Conservation (phyloP, 1,140 invertebrate genomes). For the Euwallacea similis region DNA sequence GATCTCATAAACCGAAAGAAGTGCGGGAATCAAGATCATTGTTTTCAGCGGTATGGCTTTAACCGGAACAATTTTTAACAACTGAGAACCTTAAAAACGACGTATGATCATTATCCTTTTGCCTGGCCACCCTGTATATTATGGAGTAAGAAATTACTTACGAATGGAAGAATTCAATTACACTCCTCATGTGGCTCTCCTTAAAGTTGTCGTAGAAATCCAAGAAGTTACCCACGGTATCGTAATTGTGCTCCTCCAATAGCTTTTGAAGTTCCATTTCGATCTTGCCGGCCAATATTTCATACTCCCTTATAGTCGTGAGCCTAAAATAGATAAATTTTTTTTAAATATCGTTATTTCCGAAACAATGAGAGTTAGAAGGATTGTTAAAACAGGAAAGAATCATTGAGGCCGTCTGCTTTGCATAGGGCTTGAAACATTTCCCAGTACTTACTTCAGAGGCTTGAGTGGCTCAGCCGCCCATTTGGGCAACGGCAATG, state of each 20-base stretch:
- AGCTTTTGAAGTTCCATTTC: constrained; percentile 76
- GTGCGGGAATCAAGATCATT: background rate
- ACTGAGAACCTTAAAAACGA: background rate
- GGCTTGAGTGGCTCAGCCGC: constrained; percentile 54
- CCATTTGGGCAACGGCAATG: constrained; percentile 72
- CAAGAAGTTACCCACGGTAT: constrained; percentile 83
- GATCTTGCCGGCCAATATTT: constrained; percentile 74
- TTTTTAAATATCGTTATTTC: background rate
- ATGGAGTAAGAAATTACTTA: constrained; percentile 29
- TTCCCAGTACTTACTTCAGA: constrained; percentile 50
- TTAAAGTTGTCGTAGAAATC: constrained; percentile 75
- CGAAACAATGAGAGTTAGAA: too few species aligned
- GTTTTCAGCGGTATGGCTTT: background rate
- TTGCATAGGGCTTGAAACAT: too few species aligned
- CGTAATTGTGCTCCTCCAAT: constrained; percentile 79
- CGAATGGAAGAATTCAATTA: constrained; percentile 71
- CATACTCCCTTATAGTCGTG: constrained; percentile 68
- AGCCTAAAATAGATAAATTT: constrained; percentile 42
- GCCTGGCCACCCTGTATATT: background rate
- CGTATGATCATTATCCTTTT: background rate
- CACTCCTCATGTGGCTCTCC: constrained; percentile 60
- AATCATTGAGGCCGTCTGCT: too few species aligned
- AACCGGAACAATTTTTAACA: background rate
- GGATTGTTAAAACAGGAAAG: too few species aligned
- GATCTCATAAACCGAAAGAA: too few species aligned